phyloP scores from a whole-genome alignment of 1,140 invertebrate species.

The Aphidius gifuensis region DNA sequence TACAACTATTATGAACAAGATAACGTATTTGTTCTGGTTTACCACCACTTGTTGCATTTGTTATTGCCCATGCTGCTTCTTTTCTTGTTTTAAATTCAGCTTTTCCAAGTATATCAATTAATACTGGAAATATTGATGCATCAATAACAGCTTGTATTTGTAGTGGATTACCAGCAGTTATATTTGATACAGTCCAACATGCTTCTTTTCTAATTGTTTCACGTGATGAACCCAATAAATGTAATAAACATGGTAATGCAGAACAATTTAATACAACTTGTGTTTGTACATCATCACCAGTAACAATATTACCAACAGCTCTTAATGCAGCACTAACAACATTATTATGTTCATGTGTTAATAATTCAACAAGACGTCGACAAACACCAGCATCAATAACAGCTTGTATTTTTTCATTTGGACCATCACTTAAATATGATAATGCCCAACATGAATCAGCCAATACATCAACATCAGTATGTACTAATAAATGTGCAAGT shows the following conservation, averaged over 20 bases:
- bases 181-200: constrained; percentile 98
- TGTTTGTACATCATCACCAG: constrained; percentile 95
- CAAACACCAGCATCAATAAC: constrained; percentile 97
- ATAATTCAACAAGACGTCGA: constrained; percentile 86
- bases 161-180: constrained; percentile 91
- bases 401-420: constrained; percentile 97
- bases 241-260: constrained; percentile 80
- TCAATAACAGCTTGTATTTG: constrained; percentile 96
- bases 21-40: constrained; percentile 86
- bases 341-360: constrained; percentile 84
- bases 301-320: constrained; percentile 97
- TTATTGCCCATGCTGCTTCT: constrained; percentile 96
- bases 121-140: constrained; percentile 88
- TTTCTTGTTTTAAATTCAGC: constrained; percentile 96
- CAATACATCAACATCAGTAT: constrained; percentile 86
- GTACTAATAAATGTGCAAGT: constrained; percentile 81
- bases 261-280: constrained; percentile 91
- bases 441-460: constrained; percentile 86
- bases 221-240: constrained; percentile 74
- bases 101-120: constrained; percentile 87
- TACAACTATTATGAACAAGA: constrained; percentile 72
- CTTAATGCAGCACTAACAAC: constrained; percentile 93
- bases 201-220: constrained; percentile 94
- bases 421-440: constrained; percentile 93
- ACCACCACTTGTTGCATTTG: constrained; percentile 94